These are phyloP conservation scores for Iguana delicatissima DNA, from an alignment of 2,797 vertebrate genomes.

Conservation along the genomic window DNA sequence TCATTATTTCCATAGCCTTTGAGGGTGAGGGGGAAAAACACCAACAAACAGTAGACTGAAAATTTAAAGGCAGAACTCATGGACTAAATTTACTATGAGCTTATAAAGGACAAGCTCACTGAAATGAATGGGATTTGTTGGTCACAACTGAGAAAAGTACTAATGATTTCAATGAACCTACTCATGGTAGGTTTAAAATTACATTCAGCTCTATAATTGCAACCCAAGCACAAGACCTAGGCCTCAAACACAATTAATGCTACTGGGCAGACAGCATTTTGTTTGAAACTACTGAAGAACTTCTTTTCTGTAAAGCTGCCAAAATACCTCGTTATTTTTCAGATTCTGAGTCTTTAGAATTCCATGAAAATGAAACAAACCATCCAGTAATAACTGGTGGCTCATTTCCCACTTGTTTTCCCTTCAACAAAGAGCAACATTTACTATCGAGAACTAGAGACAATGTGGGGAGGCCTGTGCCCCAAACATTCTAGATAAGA, in stretches of 20 bases:
- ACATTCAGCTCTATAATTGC: neutral
- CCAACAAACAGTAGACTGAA: neutral
- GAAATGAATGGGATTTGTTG: neutral
- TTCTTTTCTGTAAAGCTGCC: neutral
- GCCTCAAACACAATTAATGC: neutral
- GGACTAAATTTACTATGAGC: neutral
- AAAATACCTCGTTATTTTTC: neutral
- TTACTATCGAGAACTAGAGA: neutral
- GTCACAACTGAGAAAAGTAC: neutral
- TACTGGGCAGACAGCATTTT: conserved; percentile 6
- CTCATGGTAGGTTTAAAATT: neutral
- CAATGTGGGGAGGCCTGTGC: neutral
- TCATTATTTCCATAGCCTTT: conserved; percentile 7
- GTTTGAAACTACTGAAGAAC: neutral
- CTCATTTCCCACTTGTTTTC: neutral
- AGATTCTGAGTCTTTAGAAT: neutral
- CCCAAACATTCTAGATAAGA: neutral
- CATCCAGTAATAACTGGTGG: neutral
- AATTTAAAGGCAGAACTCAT: neutral
- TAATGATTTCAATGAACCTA: no score
- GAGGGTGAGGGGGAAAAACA: neutral
- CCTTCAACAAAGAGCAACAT: conserved; percentile 1
- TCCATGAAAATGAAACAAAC: neutral
- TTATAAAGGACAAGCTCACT: neutral
- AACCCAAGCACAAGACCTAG: neutral